Conservation (phyloP, 2,888 invertebrate species). For the Leptinotarsa juncta region DNA sequence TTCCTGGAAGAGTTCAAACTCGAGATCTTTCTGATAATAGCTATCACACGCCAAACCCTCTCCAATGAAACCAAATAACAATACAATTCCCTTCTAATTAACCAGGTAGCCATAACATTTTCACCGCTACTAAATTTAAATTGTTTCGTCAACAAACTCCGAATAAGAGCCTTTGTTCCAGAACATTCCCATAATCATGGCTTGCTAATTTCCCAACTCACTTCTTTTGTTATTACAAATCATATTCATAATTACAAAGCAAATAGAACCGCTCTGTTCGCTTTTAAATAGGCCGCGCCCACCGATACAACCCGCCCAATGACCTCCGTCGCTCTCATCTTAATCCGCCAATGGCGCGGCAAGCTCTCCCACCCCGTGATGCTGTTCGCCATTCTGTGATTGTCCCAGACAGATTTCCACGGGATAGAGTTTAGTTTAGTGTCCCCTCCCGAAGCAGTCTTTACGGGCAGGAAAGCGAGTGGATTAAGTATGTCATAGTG, state of each 20-base stretch:
- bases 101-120: slow-evolving; percentile 60
- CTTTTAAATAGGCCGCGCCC: slow-evolving; percentile 53
- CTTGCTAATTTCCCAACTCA: slow-evolving; percentile 63
- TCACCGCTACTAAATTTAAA: slow-evolving; percentile 64
- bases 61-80: slow-evolving; percentile 50
- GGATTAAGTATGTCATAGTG: slow-evolving; percentile 30
- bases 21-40: slow-evolving; percentile 26
- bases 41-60: slow-evolving; percentile 30
- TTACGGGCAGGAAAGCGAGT: neutral
- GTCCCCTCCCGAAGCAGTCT: slow-evolving; percentile 48
- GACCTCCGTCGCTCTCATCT: slow-evolving; percentile 29
- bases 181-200: slow-evolving; percentile 63
- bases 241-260: slow-evolving; percentile 68
- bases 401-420: slow-evolving; percentile 44
- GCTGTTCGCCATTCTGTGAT: slow-evolving; percentile 55
- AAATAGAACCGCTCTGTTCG: slow-evolving; percentile 59
- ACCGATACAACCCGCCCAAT: slow-evolving; percentile 46
- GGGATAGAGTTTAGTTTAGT: slow-evolving; percentile 50
- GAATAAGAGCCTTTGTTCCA: slow-evolving; percentile 63
- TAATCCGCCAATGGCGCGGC: slow-evolving; percentile 50
- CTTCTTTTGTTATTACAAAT: slow-evolving; percentile 66
- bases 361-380: slow-evolving; percentile 45
- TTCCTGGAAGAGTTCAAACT: neutral
- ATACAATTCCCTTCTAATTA: slow-evolving; percentile 59
- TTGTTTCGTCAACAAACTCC: slow-evolving; percentile 63